phyloP scores from a whole-genome alignment of 2,113 vertebrate species.

The Sorex araneus region DNA sequence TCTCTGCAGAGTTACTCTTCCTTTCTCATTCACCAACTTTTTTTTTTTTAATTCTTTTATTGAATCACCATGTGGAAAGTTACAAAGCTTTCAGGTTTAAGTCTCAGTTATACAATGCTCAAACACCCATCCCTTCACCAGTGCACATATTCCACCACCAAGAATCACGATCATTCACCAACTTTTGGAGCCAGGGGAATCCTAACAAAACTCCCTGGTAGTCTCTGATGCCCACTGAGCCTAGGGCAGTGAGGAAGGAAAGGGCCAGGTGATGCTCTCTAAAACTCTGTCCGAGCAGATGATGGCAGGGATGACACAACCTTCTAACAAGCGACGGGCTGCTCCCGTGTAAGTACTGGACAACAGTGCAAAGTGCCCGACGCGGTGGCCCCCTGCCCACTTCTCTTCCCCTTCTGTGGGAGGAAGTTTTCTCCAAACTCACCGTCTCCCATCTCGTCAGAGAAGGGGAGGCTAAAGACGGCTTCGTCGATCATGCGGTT shows the following conservation, averaged over 20 bases:
- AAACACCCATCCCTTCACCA: too few species aligned
- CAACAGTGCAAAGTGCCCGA: neutral
- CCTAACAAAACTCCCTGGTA: neutral
- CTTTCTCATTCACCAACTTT: neutral
- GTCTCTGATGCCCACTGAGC: neutral
- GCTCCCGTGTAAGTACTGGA: neutral
- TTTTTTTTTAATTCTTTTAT: too few species aligned
- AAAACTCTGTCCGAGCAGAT: neutral
- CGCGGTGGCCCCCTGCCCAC: neutral
- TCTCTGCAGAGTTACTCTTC: neutral
- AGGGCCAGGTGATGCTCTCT: neutral
- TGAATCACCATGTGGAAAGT: too few species aligned
- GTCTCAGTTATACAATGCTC: too few species aligned
- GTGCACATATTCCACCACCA: too few species aligned
- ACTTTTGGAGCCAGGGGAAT: neutral
- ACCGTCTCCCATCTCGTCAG: constrained; percentile 99
- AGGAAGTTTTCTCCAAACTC: constrained; percentile 80
- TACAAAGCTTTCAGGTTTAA: too few species aligned
- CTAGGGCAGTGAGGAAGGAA: neutral
- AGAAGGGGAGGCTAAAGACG: constrained; percentile 96
- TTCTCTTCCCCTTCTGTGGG: neutral
- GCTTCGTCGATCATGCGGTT: constrained; percentile 98
- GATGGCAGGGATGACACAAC: accelerated
- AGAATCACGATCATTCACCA: neutral
- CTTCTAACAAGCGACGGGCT: neutral